Percentiles rank a stretch among this genome's conserved stretches.
Evolutionary conservation across 2,797 vertebrate species (phyloP).

Genomic region (Rhincodon typus): DNA sequence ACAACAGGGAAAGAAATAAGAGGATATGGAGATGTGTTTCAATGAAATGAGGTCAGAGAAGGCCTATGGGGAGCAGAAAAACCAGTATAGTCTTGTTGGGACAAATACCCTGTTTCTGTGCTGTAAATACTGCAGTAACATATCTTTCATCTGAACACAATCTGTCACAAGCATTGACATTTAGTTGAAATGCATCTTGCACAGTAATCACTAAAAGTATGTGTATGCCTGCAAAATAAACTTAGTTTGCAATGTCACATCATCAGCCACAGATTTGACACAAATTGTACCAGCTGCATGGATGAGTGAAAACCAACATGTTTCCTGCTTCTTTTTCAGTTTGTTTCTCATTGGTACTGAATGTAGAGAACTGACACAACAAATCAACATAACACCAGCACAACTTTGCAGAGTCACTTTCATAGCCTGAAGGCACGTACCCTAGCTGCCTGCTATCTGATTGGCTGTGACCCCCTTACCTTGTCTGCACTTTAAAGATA

Average conservation of each 20-base stretch:
- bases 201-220: neutral
- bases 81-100: neutral
- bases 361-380: neutral
- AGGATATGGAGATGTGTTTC: neutral
- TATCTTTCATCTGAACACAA: neutral
- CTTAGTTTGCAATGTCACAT: neutral
- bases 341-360: neutral
- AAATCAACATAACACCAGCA: neutral
- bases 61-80: neutral
- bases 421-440: neutral
- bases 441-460: neutral
- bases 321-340: conserved; percentile 2
- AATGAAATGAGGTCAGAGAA: neutral
- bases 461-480: too few relatives aligned
- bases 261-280: neutral
- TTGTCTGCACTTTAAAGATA: neutral
- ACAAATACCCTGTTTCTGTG: neutral
- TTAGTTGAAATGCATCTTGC: neutral
- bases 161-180: neutral
- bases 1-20: neutral
- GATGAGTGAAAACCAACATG: neutral
- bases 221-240: neutral
- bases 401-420: neutral
- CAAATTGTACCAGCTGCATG: neutral
- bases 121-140: neutral